These are phyloP conservation scores for Porites australiensis DNA, from an alignment of 64 coral and sea anemone genomes.

Conservation along the genomic window DNA sequence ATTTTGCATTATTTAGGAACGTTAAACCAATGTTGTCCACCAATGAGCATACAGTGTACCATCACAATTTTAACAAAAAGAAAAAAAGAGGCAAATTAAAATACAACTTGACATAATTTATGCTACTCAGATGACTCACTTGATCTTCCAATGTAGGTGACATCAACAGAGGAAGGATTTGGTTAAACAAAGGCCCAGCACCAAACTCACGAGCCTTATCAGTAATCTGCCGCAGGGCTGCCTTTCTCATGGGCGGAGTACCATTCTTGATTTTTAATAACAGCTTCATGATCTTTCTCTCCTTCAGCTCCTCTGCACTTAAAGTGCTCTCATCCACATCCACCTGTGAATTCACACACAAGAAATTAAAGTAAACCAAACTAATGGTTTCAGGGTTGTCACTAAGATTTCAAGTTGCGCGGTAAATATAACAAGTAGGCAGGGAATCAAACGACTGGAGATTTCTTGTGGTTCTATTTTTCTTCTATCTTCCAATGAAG, in stretches of 20 bases:
- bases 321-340: conserved; percentile 98
- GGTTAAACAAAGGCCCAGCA: conserved; percentile 97
- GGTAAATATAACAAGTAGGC: too few species aligned
- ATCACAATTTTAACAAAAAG: not conserved
- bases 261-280: conserved; percentile 98
- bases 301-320: conserved; percentile 95
- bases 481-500: too few species aligned
- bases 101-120: not conserved
- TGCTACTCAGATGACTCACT: conserved; percentile 24
- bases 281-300: conserved; percentile 99
- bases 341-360: conserved; percentile 65
- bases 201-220: conserved; percentile 99
- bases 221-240: conserved; percentile 95
- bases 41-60: not conserved
- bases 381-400: too few species aligned
- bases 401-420: too few species aligned
- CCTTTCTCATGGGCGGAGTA: conserved; percentile 99
- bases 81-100: too few species aligned
- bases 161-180: conserved; percentile 96
- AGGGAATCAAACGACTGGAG: too few species aligned
- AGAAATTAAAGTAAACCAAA: not conserved
- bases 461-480: too few species aligned
- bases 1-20: too few species aligned
- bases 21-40: too few species aligned
- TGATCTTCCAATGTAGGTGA: conserved; percentile 99